Base-by-base conservation (phyloP, 1,140 invertebrate species). In the Sinonovacula constricta region DNA sequence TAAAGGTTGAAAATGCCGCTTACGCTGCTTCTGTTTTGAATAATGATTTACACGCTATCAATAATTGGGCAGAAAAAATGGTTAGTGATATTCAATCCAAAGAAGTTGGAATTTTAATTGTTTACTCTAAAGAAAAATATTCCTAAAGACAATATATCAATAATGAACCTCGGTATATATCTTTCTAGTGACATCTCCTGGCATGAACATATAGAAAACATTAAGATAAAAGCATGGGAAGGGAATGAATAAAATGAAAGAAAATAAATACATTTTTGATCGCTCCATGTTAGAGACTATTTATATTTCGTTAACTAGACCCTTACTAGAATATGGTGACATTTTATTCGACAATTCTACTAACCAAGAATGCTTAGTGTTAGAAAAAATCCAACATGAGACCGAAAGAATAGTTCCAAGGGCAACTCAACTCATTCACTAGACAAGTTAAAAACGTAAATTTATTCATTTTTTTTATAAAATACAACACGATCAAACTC, bases 291-390 rank as follows among this genome's bases (percentile, higher is more conserved):
- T 75, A 2, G 51, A 65, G 57, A 57, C n/a, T 18, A 34, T 75
- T 12, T 57, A 75, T 26, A 33, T 22, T 24, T 56, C 71, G 1
- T 75, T 54, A 31, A 65, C 66, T 26, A 1, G 71, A 28, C 60
- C 62, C 18, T 30, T 75, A 33, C 31, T 56, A 24, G 60, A 75
- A 71, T 49, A 49, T 49, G 45, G 45, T 49, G 59, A 62, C 22
- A 26, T 62, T 26, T 14, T 62, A 14, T 62, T 12, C 12, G 59
- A 62, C 18, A 74, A 63, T 53, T 53, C 26, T 34, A 31, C 39
- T 7, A 10, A 51, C 1, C 7, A 22, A 24, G 22, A 49, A 22
- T 7, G n/a, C 1, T 15, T 31, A 4, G 12, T 22, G 4, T 74
- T 22, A 60, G 63, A 30, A 51, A 62, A 45, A 15, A 57, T 5